Base-by-base conservation (phyloP, 2,888 invertebrate species). In the Hylaea fasciaria region DNA sequence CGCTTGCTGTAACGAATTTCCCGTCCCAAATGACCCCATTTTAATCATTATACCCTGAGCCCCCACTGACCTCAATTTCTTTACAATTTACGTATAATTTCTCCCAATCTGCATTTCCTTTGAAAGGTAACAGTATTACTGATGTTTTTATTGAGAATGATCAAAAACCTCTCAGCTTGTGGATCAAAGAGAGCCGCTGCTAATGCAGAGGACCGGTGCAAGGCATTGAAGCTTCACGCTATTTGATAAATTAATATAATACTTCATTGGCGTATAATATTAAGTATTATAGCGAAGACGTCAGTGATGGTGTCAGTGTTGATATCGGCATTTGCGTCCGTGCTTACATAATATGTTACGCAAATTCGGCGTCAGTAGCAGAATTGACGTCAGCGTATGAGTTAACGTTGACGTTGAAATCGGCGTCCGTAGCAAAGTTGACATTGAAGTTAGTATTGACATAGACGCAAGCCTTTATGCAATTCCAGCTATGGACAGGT, bases 61-160 rank as follows among this genome's bases (percentile, higher is more conserved):
- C 39, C 44, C 12, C 22, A 39, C 46, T 57, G 57, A 51, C 51
- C 57, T 28, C n/a, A 43, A 48, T 56, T 56, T 14, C 16, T 16
- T 51, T 17, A 32, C 32, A 35, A 37, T 52, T 50, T 40, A 14
- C 7, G 1, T 13, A 40, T 40, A 32, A 50, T 29, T 51, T 13
- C 39, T 28, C 2, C 10, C 13, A 45, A 54, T 60, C 54, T 55
- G 55, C 60, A 55, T 60, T 50, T 22, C 51, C 41, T 60, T 60
- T 60, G 60, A 54, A 1, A 0, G 4, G 35, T 67, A 68, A 66
- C 54, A 39, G 39, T 50, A 56, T 69, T 66, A 69, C 54, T 48
- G 51, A 58, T 62, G 62, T 68, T 68, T 68, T 68, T 63, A 65
- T 66, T 55, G 62, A 65, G 54, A 41, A 64, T 66, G 63, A 68